Evolutionary conservation across 2,888 invertebrate genomes (phyloP), one percentile per base, ranked within the genome.

Genomic region (Cosmopolites sordidus): DNA sequence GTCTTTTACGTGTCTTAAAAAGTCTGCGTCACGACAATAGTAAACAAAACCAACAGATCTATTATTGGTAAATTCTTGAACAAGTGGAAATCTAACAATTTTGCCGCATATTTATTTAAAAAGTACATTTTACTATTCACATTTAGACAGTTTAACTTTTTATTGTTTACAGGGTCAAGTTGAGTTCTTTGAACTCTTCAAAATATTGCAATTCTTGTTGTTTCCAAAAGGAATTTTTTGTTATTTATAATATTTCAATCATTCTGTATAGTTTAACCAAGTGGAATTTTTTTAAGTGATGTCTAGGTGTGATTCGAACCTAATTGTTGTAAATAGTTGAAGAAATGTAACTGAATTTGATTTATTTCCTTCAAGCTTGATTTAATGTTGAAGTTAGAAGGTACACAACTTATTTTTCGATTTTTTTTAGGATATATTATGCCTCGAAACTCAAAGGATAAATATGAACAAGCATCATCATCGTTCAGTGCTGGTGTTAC

Each of bases 391-490:
- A n/a, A n/a, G n/a, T n/a, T n/a, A n/a, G n/a, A n/a, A n/a, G n/a
- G n/a, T n/a, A n/a, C n/a, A n/a, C n/a, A n/a, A n/a, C n/a, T n/a
- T n/a, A n/a, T n/a, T n/a, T n/a, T 33, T 11, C n/a, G 3, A 12
- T 33, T 33, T 33, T 33, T 67, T 72, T 59, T 63, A 75, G 75
- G 72, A 72, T 72, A 73, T 73, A 74, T 67, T 71, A 75, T 75
- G 75, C 75, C 75, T 63, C 72, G 80, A 71, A 79, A 76, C 72
- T 75, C 88, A 77, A 91, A 91, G 83, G 91, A 92, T 80, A 92
- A 92, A 81, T 91, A 90, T 81, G 92, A 90, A 82, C 78, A 75
- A 82, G 45, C 51, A 47, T 51, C 48, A 17, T 54, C 55, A 17
- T 55, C 52, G 29, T 58, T 48, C 58, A 59, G 82, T 75, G 84